A percentile compares a stretch with the other conserved stretches of the same genome.
These are phyloP conservation scores for Molorchus minor DNA, from an alignment of 2,888 invertebrate species.

Conservation along the genomic window DNA sequence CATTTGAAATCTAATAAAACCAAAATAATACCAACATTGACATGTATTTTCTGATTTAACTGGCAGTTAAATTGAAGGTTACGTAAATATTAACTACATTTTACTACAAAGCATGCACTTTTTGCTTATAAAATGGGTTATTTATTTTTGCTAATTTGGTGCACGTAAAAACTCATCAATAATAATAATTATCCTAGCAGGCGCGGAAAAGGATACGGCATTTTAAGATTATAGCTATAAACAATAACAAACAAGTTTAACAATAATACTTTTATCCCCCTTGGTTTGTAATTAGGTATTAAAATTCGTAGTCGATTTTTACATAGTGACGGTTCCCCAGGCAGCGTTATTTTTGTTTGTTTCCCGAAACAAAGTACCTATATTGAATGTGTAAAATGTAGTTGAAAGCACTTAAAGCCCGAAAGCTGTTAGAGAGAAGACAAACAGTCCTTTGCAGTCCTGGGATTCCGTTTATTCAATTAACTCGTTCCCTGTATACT, in stretches of 20 bases:
- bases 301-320: too few relatives aligned
- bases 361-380: too few relatives aligned
- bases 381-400: slow-evolving; percentile 7
- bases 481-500: too few relatives aligned
- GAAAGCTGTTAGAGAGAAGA: slow-evolving; percentile 14
- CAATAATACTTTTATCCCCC: too few relatives aligned
- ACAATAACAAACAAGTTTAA: too few relatives aligned
- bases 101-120: slow-evolving; percentile 9
- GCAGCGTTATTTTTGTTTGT: too few relatives aligned
- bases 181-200: too few relatives aligned
- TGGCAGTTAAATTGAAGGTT: slow-evolving; percentile 20
- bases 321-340: too few relatives aligned
- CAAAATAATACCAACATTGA: slow-evolving; percentile 26
- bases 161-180: neutral
- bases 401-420: slow-evolving; percentile 3
- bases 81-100: slow-evolving; percentile 29
- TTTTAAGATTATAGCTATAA: too few relatives aligned
- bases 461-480: slow-evolving; percentile 23
- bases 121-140: slow-evolving; percentile 1
- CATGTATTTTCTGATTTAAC: slow-evolving; percentile 25
- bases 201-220: too few relatives aligned
- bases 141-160: neutral
- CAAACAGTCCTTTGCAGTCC: slow-evolving; percentile 13
- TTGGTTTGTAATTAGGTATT: too few relatives aligned
- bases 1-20: slow-evolving; percentile 18